Base-by-base conservation (phyloP, 2,113 vertebrate genomes). In the Carlito syrichta region DNA sequence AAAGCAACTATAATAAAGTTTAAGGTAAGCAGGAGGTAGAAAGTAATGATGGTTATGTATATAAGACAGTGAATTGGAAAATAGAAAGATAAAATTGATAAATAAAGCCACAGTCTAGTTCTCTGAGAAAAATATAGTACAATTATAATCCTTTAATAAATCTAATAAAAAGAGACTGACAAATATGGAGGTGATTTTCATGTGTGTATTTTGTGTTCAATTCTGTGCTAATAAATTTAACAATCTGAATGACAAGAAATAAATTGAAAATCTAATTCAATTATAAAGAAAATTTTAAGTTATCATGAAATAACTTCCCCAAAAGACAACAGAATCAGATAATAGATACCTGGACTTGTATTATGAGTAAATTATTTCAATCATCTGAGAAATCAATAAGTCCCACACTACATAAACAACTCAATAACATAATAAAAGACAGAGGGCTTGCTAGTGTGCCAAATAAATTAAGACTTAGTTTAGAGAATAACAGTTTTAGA, bases 151-250 rank as follows among this genome's bases (percentile, higher is more conserved):
- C 30, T 86, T 93, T 86, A 86, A 94, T 60, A 90, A 95, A 76
- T 91, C 52, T 85, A 89, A 78, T 77, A 91, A 93, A 83, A 91
- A 93, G 58, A 93, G 13, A 82, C 17, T 68, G 52, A 69, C 25
- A 63, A 86, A 82, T 77, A 93, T 6, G 23, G 38, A 93, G 48
- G 89, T 76, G 62, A 95, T 87, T 76, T 86, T 93, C 52, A 90
- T 82, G 20, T 58, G 62, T 90, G 73, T 22, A 54, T 43, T 77
- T 22, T 32, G 3, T 62, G 66, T 50, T 81, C 78, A 89, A 12
- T 60, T 82, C 56, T 82, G 50, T 23, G 10, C n/a, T 87, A 95
- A 90, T 93, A 91, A 93, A 96, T 87, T 93, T 96, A 69, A 77
- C 20, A 83, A 83, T 77, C 20, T 71, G 77, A 71, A n/a, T 91